Evolutionary conservation across 2,113 vertebrate genomes (phyloP), one percentile per base, ranked within the genome.

Genomic region (Bufo gargarizans): DNA sequence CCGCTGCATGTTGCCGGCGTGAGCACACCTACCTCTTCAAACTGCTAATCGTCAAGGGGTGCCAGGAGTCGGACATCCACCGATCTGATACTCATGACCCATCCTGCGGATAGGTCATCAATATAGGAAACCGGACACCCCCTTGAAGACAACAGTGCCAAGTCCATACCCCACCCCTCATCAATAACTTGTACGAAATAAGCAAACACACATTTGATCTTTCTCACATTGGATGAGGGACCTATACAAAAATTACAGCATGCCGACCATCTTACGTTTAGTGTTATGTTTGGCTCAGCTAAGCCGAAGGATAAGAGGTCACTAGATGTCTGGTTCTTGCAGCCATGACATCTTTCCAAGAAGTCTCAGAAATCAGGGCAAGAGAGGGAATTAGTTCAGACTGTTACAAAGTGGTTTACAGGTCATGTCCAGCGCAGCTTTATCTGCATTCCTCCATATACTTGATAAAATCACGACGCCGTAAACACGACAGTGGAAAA

Each of bases 271-370:
- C 17, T 83, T 82, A 59, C 11, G 8, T 59, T 65, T 82, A 63
- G 43, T 65, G 59, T 82, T 69, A n/a, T 14, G 63, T 83, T 83
- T 83, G 81, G 81, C 61, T 67, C 13, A 1, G 49, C 63, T 45
- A n/a, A 19, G 53, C 19, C 10, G 3, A 69, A 83, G 81, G 47
- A 83, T 53, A 83, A 83, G 22, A 83, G 47, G 81, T 67, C 45
- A 83, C 58, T 83, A 53, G 59, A 49, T 69, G 61, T 83, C 81
- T 83, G 61, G 61, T 53, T 53, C 43, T 19, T 83, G 17, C 81
- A 69, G 81, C 45, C 80, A 50, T 83, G 61, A 83, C 81, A 50
- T 83, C 43, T 69, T 83, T 83, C 45, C 5, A 83, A 67, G 17
- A 13, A 83, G 45, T 67, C 81, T 83, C 49, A 83, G 59, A 47